A percentile compares a stretch with the other conserved stretches of the same genome.
These are phyloP conservation scores for Pachyrhynchus sulphureomaculatus DNA, from an alignment of 1,140 invertebrate species.

Conservation along the genomic window DNA sequence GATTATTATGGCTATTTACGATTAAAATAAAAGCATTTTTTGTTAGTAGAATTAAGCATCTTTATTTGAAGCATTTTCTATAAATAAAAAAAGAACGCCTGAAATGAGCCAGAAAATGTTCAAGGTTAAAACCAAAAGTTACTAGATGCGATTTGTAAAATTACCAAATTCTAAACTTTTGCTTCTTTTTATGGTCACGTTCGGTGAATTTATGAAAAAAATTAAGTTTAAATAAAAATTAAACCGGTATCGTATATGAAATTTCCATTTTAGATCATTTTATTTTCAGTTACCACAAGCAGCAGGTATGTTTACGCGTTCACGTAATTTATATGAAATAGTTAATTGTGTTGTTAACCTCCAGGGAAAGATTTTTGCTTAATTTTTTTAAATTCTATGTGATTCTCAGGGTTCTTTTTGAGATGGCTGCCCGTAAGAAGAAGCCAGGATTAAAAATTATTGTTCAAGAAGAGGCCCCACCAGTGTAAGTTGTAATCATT, in stretches of 20 bases:
- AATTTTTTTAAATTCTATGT: slow-evolving; percentile 2
- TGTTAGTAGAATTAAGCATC: no score
- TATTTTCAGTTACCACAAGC: neutral
- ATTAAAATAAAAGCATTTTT: no score
- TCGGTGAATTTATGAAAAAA: slow-evolving; percentile 11
- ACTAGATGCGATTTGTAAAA: slow-evolving; percentile 1
- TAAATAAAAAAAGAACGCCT: no score
- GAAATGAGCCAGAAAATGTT: neutral
- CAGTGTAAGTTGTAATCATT: slow-evolving; percentile 51
- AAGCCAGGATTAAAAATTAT: slow-evolving; percentile 53
- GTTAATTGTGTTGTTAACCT: neutral
- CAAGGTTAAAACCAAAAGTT: neutral
- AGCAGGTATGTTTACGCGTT: neutral
- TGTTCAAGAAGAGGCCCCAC: slow-evolving; percentile 53
- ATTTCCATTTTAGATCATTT: neutral
- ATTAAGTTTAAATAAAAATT: slow-evolving; percentile 4
- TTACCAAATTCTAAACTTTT: slow-evolving; percentile 20
- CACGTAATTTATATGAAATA: no score
- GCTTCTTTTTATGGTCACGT: slow-evolving; percentile 28
- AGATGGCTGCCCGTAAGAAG: slow-evolving; percentile 44
- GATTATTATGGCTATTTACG: no score
- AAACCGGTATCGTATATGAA: neutral
- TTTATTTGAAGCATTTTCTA: no score
- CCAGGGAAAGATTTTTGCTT: neutral
- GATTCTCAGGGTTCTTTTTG: no score